A percentile compares a stretch with the other conserved stretches of the same genome.
These are phyloP conservation scores for Puma concolor DNA, from an alignment of 2,113 vertebrate species.

Conservation along the genomic window DNA sequence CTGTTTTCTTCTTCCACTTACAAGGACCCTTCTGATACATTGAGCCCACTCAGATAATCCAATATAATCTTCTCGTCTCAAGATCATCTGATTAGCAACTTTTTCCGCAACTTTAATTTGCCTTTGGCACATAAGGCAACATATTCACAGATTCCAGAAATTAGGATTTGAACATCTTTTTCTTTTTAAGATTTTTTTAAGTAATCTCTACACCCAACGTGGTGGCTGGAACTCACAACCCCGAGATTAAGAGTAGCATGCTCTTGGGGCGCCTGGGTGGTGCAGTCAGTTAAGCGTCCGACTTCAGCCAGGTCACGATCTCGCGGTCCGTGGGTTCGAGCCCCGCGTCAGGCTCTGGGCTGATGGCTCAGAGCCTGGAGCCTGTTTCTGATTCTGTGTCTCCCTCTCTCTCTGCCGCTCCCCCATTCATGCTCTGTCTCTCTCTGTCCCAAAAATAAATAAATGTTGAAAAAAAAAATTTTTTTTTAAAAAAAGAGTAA, in stretches of 20 bases:
- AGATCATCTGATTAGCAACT: not conserved
- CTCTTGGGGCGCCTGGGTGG: not conserved
- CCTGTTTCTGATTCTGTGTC: too few species aligned
- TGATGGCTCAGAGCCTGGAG: too few species aligned
- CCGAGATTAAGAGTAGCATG: not conserved
- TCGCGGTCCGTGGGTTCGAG: too few species aligned
- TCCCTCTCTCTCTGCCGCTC: too few species aligned
- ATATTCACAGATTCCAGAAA: not conserved
- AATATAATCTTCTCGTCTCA: not conserved
- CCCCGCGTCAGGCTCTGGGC: too few species aligned
- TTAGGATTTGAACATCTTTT: not conserved
- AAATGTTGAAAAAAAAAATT: too few species aligned
- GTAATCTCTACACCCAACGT: not conserved
- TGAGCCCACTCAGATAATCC: not conserved
- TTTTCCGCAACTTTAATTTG: not conserved
- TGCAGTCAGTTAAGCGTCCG: too few species aligned
- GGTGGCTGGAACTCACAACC: not conserved
- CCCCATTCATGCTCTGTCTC: too few species aligned
- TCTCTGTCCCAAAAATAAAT: too few species aligned
- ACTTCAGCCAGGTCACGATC: too few species aligned
- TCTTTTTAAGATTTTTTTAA: not conserved
- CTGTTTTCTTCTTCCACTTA: not conserved
- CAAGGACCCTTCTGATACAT: not conserved
- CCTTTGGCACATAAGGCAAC: not conserved
- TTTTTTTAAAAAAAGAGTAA: not conserved